Percentiles rank a stretch among this genome's conserved stretches.
Evolutionary conservation across 92 coral and sea anemone species (phyloP).

Genomic region (Parazoanthus darwini): DNA sequence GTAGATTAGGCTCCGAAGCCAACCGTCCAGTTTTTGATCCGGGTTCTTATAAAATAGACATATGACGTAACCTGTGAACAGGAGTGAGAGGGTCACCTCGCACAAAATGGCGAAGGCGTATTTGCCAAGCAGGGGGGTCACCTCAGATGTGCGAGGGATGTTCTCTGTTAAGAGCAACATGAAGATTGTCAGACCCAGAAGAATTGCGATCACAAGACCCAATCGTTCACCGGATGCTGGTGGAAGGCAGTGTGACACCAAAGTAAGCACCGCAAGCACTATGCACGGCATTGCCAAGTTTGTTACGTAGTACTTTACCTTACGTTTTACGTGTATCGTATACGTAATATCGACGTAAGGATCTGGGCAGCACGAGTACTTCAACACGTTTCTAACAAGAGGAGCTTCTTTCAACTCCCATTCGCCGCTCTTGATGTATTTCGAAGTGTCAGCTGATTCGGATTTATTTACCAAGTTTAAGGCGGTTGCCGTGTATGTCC

Average conservation of each 20-base stretch:
- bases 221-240: constrained; percentile 93
- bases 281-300: constrained; percentile 88
- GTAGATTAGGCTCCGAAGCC: constrained; percentile 70
- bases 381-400: constrained; percentile 63
- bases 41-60: constrained; percentile 74
- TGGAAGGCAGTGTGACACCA: constrained; percentile 80
- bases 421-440: constrained; percentile 85
- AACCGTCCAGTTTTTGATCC: constrained; percentile 60
- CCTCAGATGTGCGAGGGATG: constrained; percentile 89
- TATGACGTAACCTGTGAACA: constrained; percentile 70
- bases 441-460: constrained; percentile 68
- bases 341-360: constrained; percentile 89
- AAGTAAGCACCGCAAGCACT: constrained; percentile 72
- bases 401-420: constrained; percentile 83
- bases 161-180: constrained; percentile 93
- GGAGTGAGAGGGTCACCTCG: constrained; percentile 77
- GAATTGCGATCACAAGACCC: constrained; percentile 85
- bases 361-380: constrained; percentile 88
- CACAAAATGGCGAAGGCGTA: constrained; percentile 83
- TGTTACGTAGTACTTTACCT: constrained; percentile 80
- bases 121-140: constrained; percentile 87
- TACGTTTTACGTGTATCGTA: constrained; percentile 73
- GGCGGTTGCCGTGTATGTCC: constrained; percentile 85
- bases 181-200: constrained; percentile 87
- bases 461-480: constrained; percentile 62